phyloP scores from a whole-genome alignment of 1,140 invertebrate genomes.

The Pogonomyrmex barbatus region DNA sequence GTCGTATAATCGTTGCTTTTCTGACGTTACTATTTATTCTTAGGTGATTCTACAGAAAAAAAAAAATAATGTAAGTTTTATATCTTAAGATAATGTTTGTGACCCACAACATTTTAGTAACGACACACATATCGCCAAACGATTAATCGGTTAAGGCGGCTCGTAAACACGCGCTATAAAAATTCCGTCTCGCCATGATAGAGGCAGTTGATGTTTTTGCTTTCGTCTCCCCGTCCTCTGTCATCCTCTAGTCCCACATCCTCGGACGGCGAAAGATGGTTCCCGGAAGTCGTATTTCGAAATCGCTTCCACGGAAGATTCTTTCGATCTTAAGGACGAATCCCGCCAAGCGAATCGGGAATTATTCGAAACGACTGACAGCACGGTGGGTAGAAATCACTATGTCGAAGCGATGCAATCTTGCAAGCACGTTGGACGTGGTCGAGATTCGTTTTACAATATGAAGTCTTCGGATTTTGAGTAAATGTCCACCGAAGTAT shows the following conservation, averaged over 20 bases:
- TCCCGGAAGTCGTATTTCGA: conserved; percentile 78
- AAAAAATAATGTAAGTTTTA: background rate
- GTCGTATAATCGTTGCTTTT: background rate
- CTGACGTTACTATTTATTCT: background rate
- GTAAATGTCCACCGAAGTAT: conserved; percentile 16
- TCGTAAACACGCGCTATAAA: conserved; percentile 47
- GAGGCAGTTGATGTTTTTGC: conserved; percentile 64
- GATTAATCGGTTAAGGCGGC: conserved; percentile 52
- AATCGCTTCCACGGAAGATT: conserved; percentile 74
- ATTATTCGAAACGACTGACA: conserved; percentile 57
- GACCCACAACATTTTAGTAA: background rate
- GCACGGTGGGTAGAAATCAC: conserved; percentile 53
- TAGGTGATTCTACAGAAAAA: background rate
- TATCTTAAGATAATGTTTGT: background rate
- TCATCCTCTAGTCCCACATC: conserved; percentile 48
- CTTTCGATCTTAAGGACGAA: conserved; percentile 55
- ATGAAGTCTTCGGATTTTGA: conserved; percentile 8
- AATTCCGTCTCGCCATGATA: conserved; percentile 66
- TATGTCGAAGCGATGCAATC: conserved; percentile 50
- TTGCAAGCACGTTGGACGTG: conserved; percentile 64
- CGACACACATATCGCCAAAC: conserved; percentile 37
- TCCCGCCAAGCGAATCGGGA: conserved; percentile 47
- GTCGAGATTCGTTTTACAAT: conserved; percentile 60
- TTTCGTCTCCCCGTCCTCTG: conserved; percentile 24
- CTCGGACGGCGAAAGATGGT: conserved; percentile 59